Conservation (phyloP, 2,113 vertebrate genomes). For the Microcebus griseorufus region DNA sequence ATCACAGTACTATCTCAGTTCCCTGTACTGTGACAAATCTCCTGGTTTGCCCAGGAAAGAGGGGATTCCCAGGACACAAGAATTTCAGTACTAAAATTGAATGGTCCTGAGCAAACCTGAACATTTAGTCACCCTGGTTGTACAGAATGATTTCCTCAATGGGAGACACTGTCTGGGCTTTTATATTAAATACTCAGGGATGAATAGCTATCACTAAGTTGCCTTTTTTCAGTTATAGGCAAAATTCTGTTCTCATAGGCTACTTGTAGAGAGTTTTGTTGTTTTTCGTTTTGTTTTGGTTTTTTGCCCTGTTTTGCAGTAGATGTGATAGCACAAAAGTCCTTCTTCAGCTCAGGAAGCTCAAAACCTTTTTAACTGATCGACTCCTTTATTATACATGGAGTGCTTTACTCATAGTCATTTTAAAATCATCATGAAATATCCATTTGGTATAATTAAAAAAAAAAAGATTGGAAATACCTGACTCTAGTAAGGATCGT, state of each 20-base stretch:
- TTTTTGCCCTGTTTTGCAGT: not conserved
- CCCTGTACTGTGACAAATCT: rapidly evolving
- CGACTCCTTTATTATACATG: not conserved
- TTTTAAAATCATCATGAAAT: not conserved
- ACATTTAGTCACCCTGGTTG: not conserved
- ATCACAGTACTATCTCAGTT: not conserved
- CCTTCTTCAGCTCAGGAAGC: not conserved
- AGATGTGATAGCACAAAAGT: not conserved
- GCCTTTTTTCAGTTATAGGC: not conserved
- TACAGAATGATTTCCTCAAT: not conserved
- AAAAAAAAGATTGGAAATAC: not conserved
- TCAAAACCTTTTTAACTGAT: conserved; percentile 2
- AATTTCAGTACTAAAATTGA: not conserved
- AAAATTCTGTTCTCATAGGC: not conserved
- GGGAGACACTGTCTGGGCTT: not conserved
- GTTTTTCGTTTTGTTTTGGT: not conserved
- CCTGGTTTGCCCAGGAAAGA: not conserved
- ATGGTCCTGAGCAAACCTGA: not conserved
- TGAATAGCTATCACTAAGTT: not conserved
- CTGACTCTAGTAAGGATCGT: not conserved
- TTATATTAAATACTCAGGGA: not conserved
- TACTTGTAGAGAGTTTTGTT: not conserved
- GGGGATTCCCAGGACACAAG: not conserved
- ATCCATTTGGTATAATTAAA: not conserved
- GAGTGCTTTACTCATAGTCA: not conserved